These are phyloP conservation scores for Nyctereutes procyonoides DNA, from an alignment of 2,113 vertebrate species.

Conservation along the genomic window DNA sequence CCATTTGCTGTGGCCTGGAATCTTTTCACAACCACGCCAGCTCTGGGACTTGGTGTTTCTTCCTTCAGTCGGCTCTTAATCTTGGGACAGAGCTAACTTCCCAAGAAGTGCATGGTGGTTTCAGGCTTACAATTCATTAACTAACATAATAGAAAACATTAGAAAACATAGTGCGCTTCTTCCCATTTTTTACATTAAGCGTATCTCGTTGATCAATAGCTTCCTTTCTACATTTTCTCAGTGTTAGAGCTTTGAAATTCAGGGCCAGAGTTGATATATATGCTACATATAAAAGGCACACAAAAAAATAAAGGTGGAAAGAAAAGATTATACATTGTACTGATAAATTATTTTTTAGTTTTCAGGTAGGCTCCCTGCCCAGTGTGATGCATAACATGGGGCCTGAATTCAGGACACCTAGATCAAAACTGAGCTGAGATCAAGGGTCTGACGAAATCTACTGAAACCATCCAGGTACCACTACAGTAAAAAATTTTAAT, in stretches of 20 bases:
- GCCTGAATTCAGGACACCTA: neutral
- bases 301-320: neutral
- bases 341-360: neutral
- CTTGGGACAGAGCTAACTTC: neutral
- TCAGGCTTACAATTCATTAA: neutral
- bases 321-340: neutral
- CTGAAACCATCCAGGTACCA: neutral
- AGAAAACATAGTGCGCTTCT: rapidly evolving
- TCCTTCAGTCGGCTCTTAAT: neutral
- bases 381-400: neutral
- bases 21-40: neutral
- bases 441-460: neutral
- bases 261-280: neutral
- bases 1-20: neutral
- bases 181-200: neutral
- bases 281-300: neutral
- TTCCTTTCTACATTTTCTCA: neutral
- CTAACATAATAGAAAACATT: neutral
- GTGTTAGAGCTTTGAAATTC: neutral
- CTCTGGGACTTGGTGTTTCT: too few relatives aligned
- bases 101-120: too few relatives aligned
- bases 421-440: neutral
- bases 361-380: neutral
- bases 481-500: neutral
- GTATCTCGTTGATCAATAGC: neutral